phyloP scores from a whole-genome alignment of 2,888 invertebrate species.

The Drosophila limbata region DNA sequence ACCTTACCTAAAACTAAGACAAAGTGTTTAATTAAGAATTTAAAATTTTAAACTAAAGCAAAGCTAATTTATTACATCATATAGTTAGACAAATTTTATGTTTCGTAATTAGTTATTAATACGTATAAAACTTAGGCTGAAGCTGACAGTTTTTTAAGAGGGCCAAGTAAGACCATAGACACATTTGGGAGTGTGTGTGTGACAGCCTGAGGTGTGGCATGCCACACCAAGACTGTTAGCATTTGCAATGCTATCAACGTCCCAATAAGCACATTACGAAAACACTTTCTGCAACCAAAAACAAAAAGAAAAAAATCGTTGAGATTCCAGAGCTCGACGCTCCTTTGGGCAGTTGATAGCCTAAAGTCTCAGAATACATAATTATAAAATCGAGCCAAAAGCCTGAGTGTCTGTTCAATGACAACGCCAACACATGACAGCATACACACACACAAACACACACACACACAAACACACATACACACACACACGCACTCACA shows the following conservation, averaged over 20 bases:
- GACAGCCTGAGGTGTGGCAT: constrained; percentile 6
- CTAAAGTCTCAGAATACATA: constrained; percentile 42
- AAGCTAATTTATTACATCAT: background rate
- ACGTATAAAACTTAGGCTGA: background rate
- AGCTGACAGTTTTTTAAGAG: constrained; percentile 8
- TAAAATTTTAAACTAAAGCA: background rate
- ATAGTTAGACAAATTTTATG: background rate
- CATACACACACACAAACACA: background rate
- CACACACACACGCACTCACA: constrained; percentile 15
- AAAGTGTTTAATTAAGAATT: constrained; percentile 1
- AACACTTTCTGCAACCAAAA: background rate
- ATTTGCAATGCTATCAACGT: constrained; percentile 68
- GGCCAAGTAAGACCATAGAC: background rate
- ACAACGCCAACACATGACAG: constrained; percentile 33
- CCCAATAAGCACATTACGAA: constrained; percentile 58
- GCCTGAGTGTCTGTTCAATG: constrained; percentile 33
- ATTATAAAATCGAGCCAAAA: constrained; percentile 57
- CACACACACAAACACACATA: constrained; percentile 1
- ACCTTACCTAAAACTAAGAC: background rate
- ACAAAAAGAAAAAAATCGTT: background rate
- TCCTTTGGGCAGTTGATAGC: constrained; percentile 25
- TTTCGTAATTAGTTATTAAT: background rate
- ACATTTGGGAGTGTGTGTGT: background rate
- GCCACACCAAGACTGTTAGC: constrained; percentile 20
- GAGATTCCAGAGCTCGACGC: background rate